Evolutionary conservation across 2,797 vertebrate species (phyloP).

Genomic region (Enteromius radiatus): DNA sequence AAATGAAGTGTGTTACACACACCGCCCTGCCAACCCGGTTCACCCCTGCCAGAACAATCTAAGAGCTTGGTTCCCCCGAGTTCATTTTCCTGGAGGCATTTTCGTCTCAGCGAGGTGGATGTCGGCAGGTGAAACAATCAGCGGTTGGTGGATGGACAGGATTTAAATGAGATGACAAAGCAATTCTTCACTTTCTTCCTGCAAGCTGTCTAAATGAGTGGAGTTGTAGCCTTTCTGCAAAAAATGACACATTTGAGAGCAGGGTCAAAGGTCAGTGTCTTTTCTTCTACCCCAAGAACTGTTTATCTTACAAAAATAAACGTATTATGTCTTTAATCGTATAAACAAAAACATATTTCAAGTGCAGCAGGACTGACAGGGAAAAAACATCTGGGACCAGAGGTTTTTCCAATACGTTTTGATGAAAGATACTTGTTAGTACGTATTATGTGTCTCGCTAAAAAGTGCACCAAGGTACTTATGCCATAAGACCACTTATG

Average conservation of each 20-base stretch:
- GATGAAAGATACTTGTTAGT: background rate
- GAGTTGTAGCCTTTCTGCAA: background rate
- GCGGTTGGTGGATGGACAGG: conserved; percentile 31
- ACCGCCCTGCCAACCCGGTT: conserved; percentile 25
- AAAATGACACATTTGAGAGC: background rate
- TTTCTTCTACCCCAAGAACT: background rate
- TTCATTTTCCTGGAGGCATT: conserved; percentile 40
- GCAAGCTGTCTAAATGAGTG: conserved; percentile 4
- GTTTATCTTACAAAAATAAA: background rate
- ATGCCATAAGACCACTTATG: too few species aligned
- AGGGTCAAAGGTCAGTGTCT: conserved; percentile 13
- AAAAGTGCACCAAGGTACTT: too few species aligned
- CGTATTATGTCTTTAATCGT: background rate
- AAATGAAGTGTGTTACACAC: conserved; percentile 54
- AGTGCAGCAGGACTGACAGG: background rate
- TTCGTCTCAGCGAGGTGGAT: conserved; percentile 37
- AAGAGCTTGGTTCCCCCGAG: conserved; percentile 30
- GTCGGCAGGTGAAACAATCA: conserved; percentile 46
- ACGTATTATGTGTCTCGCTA: too few species aligned
- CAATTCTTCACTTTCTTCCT: conserved; percentile 32
- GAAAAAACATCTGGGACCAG: background rate
- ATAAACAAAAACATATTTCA: background rate
- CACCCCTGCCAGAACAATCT: conserved; percentile 38
- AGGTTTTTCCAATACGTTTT: background rate
- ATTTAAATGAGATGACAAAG: conserved; percentile 50